Base-by-base conservation (phyloP, 2,797 vertebrate genomes). In the Sarcophilus harrisii region DNA sequence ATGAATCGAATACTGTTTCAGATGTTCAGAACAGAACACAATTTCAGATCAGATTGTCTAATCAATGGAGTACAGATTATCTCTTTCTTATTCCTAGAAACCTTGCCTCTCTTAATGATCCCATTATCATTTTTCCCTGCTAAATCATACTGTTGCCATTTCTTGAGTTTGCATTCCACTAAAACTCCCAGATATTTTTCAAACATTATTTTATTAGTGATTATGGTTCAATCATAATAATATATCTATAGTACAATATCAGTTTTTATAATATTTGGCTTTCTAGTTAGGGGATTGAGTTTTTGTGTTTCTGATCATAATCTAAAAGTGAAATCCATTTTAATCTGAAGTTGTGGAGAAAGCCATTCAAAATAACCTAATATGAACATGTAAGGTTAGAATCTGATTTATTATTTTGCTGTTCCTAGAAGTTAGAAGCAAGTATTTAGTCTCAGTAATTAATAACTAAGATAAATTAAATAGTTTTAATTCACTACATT, bases 291-390 rank as follows among this genome's bases (percentile, higher is more conserved):
- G 16, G 59, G 59, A 57, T 92, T 30, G 89, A 0, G 52, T 62
- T 96, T 95, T 91, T 95, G 58, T 93, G 93, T 55, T 92, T 28
- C 96, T 93, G 95, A 94, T 95, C 73, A 91, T 94, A 97, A 94
- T 73, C 92, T 66, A 96, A 97, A 95, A 54, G n/a, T 92, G 91
- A 93, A 96, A 93, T 95, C 49, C 73, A 96, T 96, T 58, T 96
- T 96, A 92, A 92, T 90, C 96, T 94, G 97, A 93, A 59, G 57
- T 95, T 93, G 81, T 81, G 0, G 57, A n/a, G 93, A 92, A 96
- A 54, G 89, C 94, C 66, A 97, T 96, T 96, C 93, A 93, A 94
- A 94, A 95, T 55, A 96, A 97, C 95, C 9, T 54, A 93, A 93
- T 4, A 58, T 10, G 73, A 92, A 58, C 89, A 93, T 73, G 28